Percentiles rank a stretch among this genome's conserved stretches.
Conservation (phyloP, 2,888 invertebrate genomes). For the Microctonus hyperodae region DNA sequence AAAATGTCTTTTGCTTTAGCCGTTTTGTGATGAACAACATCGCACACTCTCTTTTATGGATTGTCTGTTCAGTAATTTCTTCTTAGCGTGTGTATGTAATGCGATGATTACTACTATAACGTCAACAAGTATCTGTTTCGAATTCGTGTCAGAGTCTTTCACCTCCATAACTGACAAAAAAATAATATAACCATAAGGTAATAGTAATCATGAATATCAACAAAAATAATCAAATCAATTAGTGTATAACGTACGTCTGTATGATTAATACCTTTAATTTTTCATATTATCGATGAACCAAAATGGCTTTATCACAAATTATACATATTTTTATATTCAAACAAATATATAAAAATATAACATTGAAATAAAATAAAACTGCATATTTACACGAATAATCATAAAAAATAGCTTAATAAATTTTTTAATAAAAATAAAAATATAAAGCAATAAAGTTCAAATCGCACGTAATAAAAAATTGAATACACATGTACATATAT, state of each 20-base stretch:
- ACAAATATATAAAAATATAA: neutral
- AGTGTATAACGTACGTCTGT: too few species aligned
- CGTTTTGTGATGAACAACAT: neutral
- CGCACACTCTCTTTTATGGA: neutral
- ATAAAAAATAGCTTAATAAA: neutral
- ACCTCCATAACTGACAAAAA: too few species aligned
- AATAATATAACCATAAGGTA: too few species aligned
- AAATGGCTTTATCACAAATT: too few species aligned
- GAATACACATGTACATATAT: neutral
- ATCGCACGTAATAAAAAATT: slow-evolving; percentile 16
- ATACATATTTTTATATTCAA: too few species aligned
- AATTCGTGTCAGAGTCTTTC: neutral
- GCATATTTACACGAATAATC: too few species aligned
- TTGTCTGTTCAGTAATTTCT: neutral
- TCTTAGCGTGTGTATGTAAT: neutral
- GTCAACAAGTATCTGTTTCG: neutral
- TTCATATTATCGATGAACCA: too few species aligned
- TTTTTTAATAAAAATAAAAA: neutral
- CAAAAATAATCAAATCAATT: too few species aligned
- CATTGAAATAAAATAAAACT: too few species aligned
- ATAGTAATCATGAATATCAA: too few species aligned
- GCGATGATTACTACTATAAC: neutral
- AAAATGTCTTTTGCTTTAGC: neutral
- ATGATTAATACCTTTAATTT: too few species aligned
- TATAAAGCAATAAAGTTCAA: slow-evolving; percentile 3